phyloP scores from a whole-genome alignment of 2,797 vertebrate genomes.

The Vipera ursinii region DNA sequence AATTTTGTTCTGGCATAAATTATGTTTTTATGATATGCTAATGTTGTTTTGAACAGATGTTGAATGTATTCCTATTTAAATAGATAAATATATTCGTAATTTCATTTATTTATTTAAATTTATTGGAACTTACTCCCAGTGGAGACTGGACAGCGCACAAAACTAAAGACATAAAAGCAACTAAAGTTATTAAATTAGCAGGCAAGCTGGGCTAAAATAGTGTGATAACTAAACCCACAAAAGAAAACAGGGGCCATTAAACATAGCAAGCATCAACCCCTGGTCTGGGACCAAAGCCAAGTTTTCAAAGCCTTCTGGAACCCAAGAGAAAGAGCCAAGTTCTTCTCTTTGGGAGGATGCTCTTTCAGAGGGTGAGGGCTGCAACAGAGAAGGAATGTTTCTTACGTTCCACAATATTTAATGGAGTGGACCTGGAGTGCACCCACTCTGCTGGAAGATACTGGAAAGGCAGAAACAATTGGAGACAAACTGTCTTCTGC shows the following conservation, averaged over 20 bases:
- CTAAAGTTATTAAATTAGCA: background rate
- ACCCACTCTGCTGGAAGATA: background rate
- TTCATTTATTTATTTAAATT: background rate
- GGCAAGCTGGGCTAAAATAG: background rate
- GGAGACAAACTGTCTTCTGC: background rate
- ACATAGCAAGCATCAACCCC: background rate
- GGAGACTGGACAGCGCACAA: background rate
- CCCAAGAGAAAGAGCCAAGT: background rate
- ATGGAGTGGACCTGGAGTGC: background rate
- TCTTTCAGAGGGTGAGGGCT: background rate
- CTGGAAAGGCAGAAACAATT: background rate
- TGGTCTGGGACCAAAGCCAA: background rate
- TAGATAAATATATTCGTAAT: background rate
- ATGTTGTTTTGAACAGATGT: background rate
- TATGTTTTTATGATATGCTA: background rate
- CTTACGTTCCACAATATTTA: background rate
- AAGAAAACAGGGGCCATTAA: background rate
- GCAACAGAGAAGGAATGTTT: background rate
- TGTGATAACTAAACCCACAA: background rate
- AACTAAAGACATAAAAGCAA: background rate
- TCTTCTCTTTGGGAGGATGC: background rate
- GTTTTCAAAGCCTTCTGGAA: background rate
- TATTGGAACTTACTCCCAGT: background rate
- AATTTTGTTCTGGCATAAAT: background rate
- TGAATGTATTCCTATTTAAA: background rate